phyloP scores from a whole-genome alignment of 2,797 vertebrate species.

The Astyanax mexicanus region DNA sequence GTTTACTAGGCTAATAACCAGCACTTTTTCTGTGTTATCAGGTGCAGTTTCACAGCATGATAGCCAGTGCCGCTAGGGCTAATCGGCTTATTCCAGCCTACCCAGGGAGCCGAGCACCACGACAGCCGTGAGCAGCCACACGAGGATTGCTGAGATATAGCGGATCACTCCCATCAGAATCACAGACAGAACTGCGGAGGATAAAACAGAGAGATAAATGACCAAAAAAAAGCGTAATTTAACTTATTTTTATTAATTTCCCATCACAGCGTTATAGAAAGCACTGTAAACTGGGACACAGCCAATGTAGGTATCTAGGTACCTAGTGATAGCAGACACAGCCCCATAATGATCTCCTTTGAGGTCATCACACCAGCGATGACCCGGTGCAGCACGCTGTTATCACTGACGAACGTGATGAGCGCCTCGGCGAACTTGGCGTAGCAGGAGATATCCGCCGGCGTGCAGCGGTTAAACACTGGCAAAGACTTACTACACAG shows the following conservation, averaged over 20 bases:
- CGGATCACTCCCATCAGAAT: slow-evolving; percentile 97
- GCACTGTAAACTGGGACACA: background rate
- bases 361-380: slow-evolving; percentile 95
- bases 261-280: background rate
- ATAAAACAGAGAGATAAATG: background rate
- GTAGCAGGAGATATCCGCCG: slow-evolving; percentile 90
- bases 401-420: slow-evolving; percentile 94
- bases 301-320: slow-evolving; percentile 84
- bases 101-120: slow-evolving; percentile 92
- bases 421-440: slow-evolving; percentile 92
- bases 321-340: slow-evolving; percentile 97
- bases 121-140: slow-evolving; percentile 92
- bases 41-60: too few species aligned
- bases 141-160: slow-evolving; percentile 93
- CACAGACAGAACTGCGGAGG: slow-evolving; percentile 89
- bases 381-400: slow-evolving; percentile 92
- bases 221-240: too few species aligned
- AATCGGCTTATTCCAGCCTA: too few species aligned
- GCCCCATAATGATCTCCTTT: slow-evolving; percentile 98
- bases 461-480: slow-evolving; percentile 94
- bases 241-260: background rate
- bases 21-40: too few species aligned
- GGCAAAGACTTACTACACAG: slow-evolving; percentile 82
- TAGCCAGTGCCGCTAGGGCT: too few species aligned
- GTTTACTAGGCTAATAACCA: too few species aligned